Conservation (phyloP, 2,888 invertebrate genomes). For the Chirona hameri region DNA sequence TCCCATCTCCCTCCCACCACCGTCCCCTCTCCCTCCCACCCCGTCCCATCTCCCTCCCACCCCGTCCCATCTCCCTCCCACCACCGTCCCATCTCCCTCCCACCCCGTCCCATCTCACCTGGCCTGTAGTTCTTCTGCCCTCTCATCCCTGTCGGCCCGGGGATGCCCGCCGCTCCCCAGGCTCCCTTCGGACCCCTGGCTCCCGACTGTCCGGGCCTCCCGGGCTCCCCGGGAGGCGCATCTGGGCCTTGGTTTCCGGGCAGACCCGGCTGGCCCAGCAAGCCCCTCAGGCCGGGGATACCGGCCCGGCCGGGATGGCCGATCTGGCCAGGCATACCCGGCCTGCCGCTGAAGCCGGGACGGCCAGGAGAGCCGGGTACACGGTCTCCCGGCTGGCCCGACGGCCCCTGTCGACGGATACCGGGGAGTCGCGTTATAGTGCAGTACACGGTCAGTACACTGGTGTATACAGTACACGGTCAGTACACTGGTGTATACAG, state of each 20-base stretch:
- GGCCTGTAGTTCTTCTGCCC: slow-evolving; percentile 36
- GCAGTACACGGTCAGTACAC: no score
- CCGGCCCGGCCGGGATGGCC: slow-evolving; percentile 37
- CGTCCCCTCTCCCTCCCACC: no score
- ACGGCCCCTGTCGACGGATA: slow-evolving; percentile 39
- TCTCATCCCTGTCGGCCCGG: slow-evolving; percentile 35
- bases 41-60: no score
- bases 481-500: no score
- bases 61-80: no score
- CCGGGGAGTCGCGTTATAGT: no score
- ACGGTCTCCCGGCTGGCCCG: slow-evolving; percentile 43
- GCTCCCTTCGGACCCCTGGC: slow-evolving; percentile 36
- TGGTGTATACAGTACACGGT: no score
- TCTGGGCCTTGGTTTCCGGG: slow-evolving; percentile 37
- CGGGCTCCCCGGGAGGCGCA: slow-evolving; percentile 40
- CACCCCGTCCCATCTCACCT: slow-evolving; percentile 32
- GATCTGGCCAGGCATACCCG: slow-evolving; percentile 41
- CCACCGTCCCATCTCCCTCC: neutral
- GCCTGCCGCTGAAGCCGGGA: slow-evolving; percentile 25
- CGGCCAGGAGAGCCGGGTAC: slow-evolving; percentile 32
- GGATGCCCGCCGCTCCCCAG: slow-evolving; percentile 35
- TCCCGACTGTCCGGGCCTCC: slow-evolving; percentile 38
- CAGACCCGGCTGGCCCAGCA: slow-evolving; percentile 37
- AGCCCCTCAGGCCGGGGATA: slow-evolving; percentile 39
- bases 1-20: no score